Evolutionary conservation across 2,888 invertebrate genomes (phyloP).

Genomic region (Chorisops tibialis): DNA sequence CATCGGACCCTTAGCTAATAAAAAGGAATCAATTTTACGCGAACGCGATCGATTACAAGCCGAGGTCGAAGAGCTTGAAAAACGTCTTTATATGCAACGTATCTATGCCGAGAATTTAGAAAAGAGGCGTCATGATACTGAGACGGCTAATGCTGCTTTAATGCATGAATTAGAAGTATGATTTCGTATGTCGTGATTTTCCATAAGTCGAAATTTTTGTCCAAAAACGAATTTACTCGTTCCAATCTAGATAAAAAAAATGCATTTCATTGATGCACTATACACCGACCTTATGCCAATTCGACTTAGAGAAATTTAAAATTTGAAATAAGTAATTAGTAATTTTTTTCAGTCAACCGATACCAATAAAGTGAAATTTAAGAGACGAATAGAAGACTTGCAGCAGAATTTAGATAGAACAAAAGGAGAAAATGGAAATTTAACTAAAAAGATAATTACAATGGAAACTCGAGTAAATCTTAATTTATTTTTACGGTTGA

Average conservation of each 20-base stretch:
- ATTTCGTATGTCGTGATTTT: not conserved
- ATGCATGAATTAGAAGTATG: slow-evolving; percentile 24
- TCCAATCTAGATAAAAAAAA: too few relatives aligned
- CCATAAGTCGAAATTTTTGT: too few relatives aligned
- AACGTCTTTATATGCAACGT: slow-evolving; percentile 44
- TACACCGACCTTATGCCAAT: too few relatives aligned
- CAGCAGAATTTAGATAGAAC: not conserved
- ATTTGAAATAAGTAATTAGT: not conserved
- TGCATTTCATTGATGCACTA: too few relatives aligned
- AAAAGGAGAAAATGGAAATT: not conserved
- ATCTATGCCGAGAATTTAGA: slow-evolving; percentile 43
- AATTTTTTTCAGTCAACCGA: not conserved
- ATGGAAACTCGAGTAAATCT: not conserved
- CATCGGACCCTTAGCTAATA: slow-evolving; percentile 42
- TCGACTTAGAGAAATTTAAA: too few relatives aligned
- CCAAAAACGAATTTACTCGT: too few relatives aligned
- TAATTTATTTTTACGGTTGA: not conserved
- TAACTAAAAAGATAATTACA: not conserved
- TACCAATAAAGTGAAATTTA: not conserved
- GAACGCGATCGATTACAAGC: slow-evolving; percentile 47
- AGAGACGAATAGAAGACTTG: slow-evolving; percentile 2
- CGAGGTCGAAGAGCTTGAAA: slow-evolving; percentile 44
- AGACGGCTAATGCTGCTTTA: slow-evolving; percentile 38
- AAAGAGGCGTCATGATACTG: slow-evolving; percentile 41
- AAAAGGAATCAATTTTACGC: slow-evolving; percentile 44